Evolutionary conservation across 2,888 invertebrate genomes (phyloP), one percentile per base, ranked within the genome.

Genomic region (Mystacides longicornis): DNA sequence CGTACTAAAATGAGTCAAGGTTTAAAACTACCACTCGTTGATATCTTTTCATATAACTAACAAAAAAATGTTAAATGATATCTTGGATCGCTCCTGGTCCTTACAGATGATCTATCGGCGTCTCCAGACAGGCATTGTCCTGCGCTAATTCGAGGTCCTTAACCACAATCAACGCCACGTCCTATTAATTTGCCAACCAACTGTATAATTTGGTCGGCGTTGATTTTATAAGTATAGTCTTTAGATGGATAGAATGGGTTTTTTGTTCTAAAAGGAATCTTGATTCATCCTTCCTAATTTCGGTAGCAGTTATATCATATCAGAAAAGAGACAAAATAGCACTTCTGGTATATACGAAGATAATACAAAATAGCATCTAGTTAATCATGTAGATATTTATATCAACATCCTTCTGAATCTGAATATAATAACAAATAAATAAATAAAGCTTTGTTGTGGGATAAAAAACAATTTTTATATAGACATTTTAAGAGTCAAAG

Each of bases 151-250:
- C n/a, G n/a, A n/a, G n/a, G n/a, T n/a, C n/a, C n/a, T n/a, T n/a
- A n/a, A n/a, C n/a, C n/a, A n/a, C 27, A 27, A 14, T n/a, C 37
- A 37, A 14, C 7, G 37, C 37, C 14, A 14, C 16, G 37, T 37
- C 37, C 37, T 37, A 14, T 16, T 37, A 37, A 37, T 7, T 37
- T 37, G 14, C 37, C 16, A 4, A 16, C 37, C 37, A 37, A 37
- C n/a, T 37, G 37, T 37, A 14, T 37, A 37, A 37, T 37, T 37
- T 37, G 16, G n/a, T 4, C 37, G 14, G 37, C 37, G 37, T 37
- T 37, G 37, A 37, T 37, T 37, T 37, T 37, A n/a, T 37, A 37
- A 37, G 37, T 37, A 37, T 37, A 37, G 37, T 37, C 14, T 16
- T 37, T 37, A 37, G 14, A 16, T 7, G 14, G 16, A n/a, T 37